phyloP scores from a whole-genome alignment of 2,797 vertebrate species.

The Rhincodon typus region DNA sequence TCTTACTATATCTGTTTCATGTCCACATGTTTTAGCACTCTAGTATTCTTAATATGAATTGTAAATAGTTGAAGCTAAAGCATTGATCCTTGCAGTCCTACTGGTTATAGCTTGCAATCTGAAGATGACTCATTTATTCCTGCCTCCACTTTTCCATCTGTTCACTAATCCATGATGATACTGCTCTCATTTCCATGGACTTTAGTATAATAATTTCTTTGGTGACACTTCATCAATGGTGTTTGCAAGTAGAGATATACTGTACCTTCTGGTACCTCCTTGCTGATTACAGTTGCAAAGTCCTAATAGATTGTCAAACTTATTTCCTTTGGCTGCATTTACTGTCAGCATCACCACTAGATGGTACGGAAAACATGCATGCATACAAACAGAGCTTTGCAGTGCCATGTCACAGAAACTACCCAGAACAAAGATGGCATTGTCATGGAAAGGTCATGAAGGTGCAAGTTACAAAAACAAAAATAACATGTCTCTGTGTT shows the following conservation, averaged over 20 bases:
- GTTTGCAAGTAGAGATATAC: background rate
- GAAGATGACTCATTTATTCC: background rate
- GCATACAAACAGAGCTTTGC: no score
- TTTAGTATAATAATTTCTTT: no score
- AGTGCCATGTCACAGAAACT: no score
- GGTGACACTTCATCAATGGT: background rate
- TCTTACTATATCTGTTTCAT: background rate
- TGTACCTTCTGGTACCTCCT: background rate
- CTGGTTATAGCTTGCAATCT: background rate
- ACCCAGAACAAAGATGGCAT: no score
- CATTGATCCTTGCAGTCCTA: background rate
- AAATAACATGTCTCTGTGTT: no score
- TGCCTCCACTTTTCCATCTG: no score
- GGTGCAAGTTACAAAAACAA: no score
- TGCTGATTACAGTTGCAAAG: background rate
- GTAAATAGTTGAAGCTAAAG: background rate
- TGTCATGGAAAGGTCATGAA: no score
- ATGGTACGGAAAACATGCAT: no score
- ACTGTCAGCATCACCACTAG: no score
- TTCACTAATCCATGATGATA: no score
- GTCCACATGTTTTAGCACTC: background rate
- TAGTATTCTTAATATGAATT: background rate
- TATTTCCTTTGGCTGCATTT: background rate
- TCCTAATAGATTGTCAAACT: background rate
- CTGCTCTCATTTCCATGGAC: no score